phyloP scores from a whole-genome alignment of 2,888 invertebrate genomes.

The Sinelater perroti region DNA sequence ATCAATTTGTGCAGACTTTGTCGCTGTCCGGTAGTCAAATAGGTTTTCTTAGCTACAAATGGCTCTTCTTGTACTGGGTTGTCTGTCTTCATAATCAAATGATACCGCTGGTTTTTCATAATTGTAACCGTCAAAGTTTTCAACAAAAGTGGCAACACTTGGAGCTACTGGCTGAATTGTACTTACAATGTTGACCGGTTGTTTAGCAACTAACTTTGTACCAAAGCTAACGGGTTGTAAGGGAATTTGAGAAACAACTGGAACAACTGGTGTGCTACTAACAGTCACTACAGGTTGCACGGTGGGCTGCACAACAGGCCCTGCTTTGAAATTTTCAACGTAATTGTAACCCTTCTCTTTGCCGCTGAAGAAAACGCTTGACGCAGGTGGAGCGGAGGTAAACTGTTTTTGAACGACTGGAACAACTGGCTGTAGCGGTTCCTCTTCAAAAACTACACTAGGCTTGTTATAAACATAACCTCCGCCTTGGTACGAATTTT shows the following conservation, averaged over 20 bases:
- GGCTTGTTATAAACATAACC: slow-evolving; percentile 43
- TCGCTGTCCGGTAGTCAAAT: slow-evolving; percentile 47
- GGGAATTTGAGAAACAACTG: slow-evolving; percentile 22
- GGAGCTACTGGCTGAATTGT: no score
- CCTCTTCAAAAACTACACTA: slow-evolving; percentile 45
- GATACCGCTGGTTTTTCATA: no score
- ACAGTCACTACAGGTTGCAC: neutral
- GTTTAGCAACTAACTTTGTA: no score
- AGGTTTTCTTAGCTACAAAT: slow-evolving; percentile 54
- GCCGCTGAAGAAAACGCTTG: no score
- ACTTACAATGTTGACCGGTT: no score
- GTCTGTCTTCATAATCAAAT: slow-evolving; percentile 43
- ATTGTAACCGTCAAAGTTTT: slow-evolving; percentile 40
- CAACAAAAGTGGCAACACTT: no score
- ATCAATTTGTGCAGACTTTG: slow-evolving; percentile 11
- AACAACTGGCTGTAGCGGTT: slow-evolving; percentile 6
- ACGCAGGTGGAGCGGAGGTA: neutral
- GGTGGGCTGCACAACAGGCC: neutral
- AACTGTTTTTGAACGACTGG: slow-evolving; percentile 8
- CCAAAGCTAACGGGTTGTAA: neutral
- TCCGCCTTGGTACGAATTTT: neutral
- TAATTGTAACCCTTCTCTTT: neutral
- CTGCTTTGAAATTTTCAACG: no score
- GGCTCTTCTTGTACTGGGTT: slow-evolving; percentile 52
- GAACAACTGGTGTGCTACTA: neutral